A percentile compares a stretch with the other conserved stretches of the same genome.
These are phyloP conservation scores for Crotophaga sulcirostris DNA, from an alignment of 2,113 vertebrate species.

Conservation along the genomic window DNA sequence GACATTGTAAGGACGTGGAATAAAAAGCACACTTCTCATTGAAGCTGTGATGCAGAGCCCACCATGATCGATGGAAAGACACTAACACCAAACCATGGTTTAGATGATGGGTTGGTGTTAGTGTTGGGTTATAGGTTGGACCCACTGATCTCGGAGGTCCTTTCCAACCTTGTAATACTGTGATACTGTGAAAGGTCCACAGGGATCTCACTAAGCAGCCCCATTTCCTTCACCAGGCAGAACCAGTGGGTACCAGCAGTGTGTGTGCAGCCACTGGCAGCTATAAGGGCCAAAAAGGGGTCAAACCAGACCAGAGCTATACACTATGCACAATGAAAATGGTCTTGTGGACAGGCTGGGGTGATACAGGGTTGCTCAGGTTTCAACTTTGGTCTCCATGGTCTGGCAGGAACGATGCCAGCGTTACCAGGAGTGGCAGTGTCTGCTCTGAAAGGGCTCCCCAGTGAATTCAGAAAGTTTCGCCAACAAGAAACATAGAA, in stretches of 20 bases:
- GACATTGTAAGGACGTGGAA: background rate
- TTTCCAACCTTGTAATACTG: no score
- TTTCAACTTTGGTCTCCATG: background rate
- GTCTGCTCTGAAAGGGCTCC: background rate
- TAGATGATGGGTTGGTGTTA: no score
- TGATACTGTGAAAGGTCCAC: no score
- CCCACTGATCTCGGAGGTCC: no score
- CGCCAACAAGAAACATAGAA: background rate
- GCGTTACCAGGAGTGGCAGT: background rate
- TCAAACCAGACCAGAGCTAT: background rate
- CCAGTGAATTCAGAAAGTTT: background rate
- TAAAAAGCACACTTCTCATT: background rate
- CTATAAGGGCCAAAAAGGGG: background rate
- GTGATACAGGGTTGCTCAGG: background rate
- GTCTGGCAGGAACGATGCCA: rapidly evolving
- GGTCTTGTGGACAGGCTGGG: background rate
- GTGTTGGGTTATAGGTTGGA: no score
- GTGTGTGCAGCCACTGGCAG: background rate
- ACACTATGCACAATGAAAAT: background rate
- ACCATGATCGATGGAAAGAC: rapidly evolving
- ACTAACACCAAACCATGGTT: no score
- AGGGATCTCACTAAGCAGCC: background rate
- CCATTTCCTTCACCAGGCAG: background rate
- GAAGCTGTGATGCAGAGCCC: background rate
- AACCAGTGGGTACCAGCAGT: background rate